Evolutionary conservation across 92 coral and sea anemone species (phyloP), one percentile per base, ranked within the genome.

Genomic region (Epizoanthus ramosus): DNA sequence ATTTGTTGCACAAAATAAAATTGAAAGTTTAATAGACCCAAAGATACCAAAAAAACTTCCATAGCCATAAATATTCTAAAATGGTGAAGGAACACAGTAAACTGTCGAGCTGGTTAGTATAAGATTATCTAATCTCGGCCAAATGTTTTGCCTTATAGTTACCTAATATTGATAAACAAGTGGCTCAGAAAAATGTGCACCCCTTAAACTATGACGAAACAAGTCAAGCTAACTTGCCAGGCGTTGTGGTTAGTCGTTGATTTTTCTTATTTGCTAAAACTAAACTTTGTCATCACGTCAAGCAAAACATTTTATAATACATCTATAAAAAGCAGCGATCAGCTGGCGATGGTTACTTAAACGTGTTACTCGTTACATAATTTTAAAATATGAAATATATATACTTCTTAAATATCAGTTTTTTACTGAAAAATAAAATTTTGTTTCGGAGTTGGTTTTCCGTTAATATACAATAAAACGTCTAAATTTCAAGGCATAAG

Each of bases 151-250:
- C 71, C n/a, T 67, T 67, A n/a, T 67, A 67, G 71, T 67, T 22
- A 24, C 69, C 69, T 25, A 25, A 16, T 33, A 64, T 24, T 25
- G 39, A 64, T 6, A 33, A 45, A 18, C 71, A 67, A 10, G 71
- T 67, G 71, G 71, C 71, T 25, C 71, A 67, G 71, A 67, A 67
- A 67, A 33, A 67, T 25, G 71, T 17, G 19, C 39, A 33, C 71
- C 47, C 43, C 45, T 43, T 67, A 67, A 41, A 8, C 8, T 67
- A 67, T 67, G 71, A 67, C 71, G 71, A 67, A 67, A 67, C 71
- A 33, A 67, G 71, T 12, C 71, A 19, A 67, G 71, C 7, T 33
- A 67, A 17, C 19, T 67, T 67, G 2, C 71, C 71, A 67, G 9
- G 43, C 71, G 1, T 19, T 67, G 39, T 67, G 71, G 71, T 67